A percentile compares a stretch with the other conserved stretches of the same genome.
Conservation (phyloP, 2,113 vertebrate genomes). For the Albula goreensis region DNA sequence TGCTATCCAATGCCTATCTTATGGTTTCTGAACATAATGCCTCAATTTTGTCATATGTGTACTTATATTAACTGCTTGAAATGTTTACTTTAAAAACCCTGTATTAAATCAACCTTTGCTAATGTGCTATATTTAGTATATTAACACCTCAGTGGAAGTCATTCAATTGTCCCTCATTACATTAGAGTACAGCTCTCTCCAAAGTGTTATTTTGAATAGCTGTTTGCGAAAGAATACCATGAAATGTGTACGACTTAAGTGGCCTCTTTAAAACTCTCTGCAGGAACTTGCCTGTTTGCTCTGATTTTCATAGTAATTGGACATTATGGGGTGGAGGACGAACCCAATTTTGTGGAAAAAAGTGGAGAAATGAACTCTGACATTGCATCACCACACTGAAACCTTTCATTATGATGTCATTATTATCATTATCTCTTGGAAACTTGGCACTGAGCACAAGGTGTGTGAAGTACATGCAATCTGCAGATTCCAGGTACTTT, state of each 20-base stretch:
- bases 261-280: background rate
- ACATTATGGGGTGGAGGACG: slow-evolving; percentile 2
- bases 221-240: background rate
- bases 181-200: background rate
- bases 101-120: background rate
- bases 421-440: slow-evolving; percentile 26
- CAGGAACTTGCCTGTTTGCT: background rate
- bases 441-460: slow-evolving; percentile 11
- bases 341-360: slow-evolving; percentile 36
- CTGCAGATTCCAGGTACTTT: background rate
- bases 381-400: slow-evolving; percentile 36
- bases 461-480: background rate
- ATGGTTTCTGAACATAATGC: background rate
- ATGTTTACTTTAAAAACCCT: background rate
- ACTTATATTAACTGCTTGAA: background rate
- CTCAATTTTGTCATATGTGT: background rate
- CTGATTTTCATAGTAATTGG: background rate
- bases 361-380: slow-evolving; percentile 42
- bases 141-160: background rate
- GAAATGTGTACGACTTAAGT: background rate
- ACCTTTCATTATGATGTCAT: slow-evolving; percentile 48
- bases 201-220: background rate
- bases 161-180: background rate
- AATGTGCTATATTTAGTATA: no score
- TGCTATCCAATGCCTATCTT: background rate